Evolutionary conservation across 2,797 vertebrate genomes (phyloP).

Genomic region (Chrosomus eos): DNA sequence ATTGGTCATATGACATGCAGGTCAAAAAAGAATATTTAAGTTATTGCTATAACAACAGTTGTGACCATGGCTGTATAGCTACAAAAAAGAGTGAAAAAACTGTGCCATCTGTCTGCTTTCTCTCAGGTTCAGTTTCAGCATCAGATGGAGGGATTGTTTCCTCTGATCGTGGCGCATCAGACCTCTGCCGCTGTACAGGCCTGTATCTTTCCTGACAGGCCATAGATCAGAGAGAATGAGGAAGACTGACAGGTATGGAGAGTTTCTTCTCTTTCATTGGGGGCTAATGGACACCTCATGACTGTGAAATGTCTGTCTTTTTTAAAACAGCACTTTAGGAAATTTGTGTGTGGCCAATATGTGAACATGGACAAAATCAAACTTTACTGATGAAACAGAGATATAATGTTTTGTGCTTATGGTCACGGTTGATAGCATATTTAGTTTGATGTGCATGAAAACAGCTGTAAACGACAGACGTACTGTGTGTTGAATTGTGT

Average conservation of each 20-base stretch:
- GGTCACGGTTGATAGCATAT: too few species aligned
- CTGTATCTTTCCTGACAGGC: constrained; percentile 72
- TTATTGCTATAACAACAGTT: background rate
- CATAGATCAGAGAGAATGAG: constrained; percentile 70
- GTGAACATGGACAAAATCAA: too few species aligned
- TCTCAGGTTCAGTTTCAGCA: constrained; percentile 6
- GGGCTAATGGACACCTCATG: background rate
- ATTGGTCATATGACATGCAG: background rate
- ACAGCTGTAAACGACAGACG: background rate
- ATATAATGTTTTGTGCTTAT: too few species aligned
- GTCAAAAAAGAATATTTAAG: background rate
- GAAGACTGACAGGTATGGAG: constrained; percentile 35
- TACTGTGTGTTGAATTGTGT: background rate
- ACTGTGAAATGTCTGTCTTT: background rate
- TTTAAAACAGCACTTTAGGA: background rate
- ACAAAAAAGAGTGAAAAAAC: background rate
- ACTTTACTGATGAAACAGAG: too few species aligned
- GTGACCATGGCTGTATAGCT: background rate
- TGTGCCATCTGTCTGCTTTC: background rate
- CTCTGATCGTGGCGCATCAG: constrained; percentile 26
- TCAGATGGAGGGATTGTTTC: constrained; percentile 67
- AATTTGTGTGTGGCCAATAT: background rate
- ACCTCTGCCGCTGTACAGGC: constrained; percentile 42
- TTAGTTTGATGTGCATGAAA: background rate
- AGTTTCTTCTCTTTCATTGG: background rate